Conservation (phyloP, 2,888 invertebrate genomes). For the Diplazon laetatorius region DNA sequence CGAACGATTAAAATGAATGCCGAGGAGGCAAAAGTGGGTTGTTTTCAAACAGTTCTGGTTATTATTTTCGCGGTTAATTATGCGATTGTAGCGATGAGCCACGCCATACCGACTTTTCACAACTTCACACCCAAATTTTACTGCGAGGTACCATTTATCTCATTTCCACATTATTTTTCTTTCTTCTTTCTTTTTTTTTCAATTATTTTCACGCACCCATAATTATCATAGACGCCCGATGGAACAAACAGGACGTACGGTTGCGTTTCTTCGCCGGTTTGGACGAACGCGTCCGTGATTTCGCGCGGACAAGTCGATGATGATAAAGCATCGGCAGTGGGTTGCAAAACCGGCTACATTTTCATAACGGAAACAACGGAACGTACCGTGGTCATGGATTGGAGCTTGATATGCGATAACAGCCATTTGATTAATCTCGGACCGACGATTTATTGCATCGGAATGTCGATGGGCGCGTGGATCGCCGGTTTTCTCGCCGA, state of each 20-base stretch:
- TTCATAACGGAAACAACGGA: slow-evolving; percentile 73
- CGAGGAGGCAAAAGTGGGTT: slow-evolving; percentile 76
- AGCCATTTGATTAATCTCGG: slow-evolving; percentile 77
- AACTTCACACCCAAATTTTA: slow-evolving; percentile 80
- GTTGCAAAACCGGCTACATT: slow-evolving; percentile 69
- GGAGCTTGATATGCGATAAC: slow-evolving; percentile 81
- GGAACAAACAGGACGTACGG: slow-evolving; percentile 69
- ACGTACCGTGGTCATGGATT: slow-evolving; percentile 78
- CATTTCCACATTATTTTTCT: too few relatives aligned
- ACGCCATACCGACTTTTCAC: slow-evolving; percentile 80
- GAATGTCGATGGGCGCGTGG: slow-evolving; percentile 81
- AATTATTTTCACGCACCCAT: slow-evolving; percentile 3
- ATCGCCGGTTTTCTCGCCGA: slow-evolving; percentile 81
- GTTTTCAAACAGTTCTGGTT: slow-evolving; percentile 78
- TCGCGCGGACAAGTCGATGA: slow-evolving; percentile 23
- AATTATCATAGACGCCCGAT: slow-evolving; percentile 64
- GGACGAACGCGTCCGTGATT: slow-evolving; percentile 44
- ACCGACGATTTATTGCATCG: slow-evolving; percentile 80
- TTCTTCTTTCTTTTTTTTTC: background rate
- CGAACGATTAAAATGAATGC: slow-evolving; percentile 71
- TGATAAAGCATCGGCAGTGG: slow-evolving; percentile 36
- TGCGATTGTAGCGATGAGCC: slow-evolving; percentile 81
- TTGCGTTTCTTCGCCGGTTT: slow-evolving; percentile 57
- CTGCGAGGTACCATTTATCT: slow-evolving; percentile 78
- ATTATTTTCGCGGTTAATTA: slow-evolving; percentile 79